Evolutionary conservation across 2,888 invertebrate genomes (phyloP), one percentile per base, ranked within the genome.

Genomic region (Alentia gelatinosa): DNA sequence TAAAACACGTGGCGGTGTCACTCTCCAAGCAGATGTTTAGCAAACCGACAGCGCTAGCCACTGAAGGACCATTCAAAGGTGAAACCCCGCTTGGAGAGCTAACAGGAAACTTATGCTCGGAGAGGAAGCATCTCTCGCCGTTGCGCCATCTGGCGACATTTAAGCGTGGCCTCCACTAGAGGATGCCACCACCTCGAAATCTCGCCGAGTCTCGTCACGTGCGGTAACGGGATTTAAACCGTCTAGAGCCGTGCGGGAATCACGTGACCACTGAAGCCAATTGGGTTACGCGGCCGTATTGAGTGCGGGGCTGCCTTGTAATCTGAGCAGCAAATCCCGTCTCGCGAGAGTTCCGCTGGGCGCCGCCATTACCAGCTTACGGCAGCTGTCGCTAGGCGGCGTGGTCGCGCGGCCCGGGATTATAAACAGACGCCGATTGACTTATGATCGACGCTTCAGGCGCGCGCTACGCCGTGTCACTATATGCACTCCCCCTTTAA

Each of bases 311-410:
- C 68, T 68, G 68, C 35, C 79, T 79, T 79, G 79, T 79, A 79
- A 79, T 79, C 79, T 79, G 37, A 79, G 74, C 35, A 79, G 79
- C 79, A 79, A 39, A 79, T 79, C 79, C 39, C 79, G 79, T 79
- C 79, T 79, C 37, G 39, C 79, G 39, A 39, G 79, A 35, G 3
- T 39, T 39, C 23, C 79, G 23, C 9, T 23, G 23, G 35, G 79
- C 79, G 39, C 79, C 79, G 39, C 79, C 79, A 79, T 79, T 79
- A 79, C 37, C 68, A 30, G 68, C 68, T 68, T 68, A 68, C 68
- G 33, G 68, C 33, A 3, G 68, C 26, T 30, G 68, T 68, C 68
- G 68, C 68, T 30, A 68, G 68, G 68, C 33, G 68, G 68, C 33
- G 68, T 30, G 68, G 68, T 15, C 1, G 68, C 33, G 26, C 12